Percentiles rank a stretch among this genome's conserved stretches.
Conservation (phyloP, 2,888 invertebrate species). For the Julus scanicus region DNA sequence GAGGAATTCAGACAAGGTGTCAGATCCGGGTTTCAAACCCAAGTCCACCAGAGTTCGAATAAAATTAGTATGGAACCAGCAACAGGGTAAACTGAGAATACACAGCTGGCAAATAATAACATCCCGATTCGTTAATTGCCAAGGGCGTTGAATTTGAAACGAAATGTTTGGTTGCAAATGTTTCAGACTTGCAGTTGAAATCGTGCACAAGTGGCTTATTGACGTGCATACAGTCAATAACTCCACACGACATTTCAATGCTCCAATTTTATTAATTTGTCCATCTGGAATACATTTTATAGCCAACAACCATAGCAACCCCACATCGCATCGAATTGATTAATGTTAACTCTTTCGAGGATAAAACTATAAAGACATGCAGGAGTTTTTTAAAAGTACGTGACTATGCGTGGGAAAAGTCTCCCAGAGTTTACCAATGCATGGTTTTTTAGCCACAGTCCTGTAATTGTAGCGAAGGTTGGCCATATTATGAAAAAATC, state of each 20-base stretch:
- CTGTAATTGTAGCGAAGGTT: no score
- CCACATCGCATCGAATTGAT: not conserved
- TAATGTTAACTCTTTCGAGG: not conserved
- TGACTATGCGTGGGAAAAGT: not conserved
- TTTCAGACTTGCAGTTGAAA: not conserved
- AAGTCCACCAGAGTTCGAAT: no score
- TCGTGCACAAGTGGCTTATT: not conserved
- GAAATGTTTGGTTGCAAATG: slow-evolving; percentile 1
- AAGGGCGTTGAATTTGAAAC: not conserved
- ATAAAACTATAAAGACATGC: not conserved
- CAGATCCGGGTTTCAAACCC: no score
- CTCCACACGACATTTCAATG: not conserved
- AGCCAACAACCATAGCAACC: slow-evolving; percentile 2
- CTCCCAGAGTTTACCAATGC: no score
- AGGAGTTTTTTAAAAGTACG: not conserved
- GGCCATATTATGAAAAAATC: no score
- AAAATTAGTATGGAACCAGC: not conserved
- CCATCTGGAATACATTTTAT: slow-evolving; percentile 29
- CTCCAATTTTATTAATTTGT: slow-evolving; percentile 17
- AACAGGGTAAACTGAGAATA: not conserved
- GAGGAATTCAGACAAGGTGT: no score
- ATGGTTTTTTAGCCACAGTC: no score
- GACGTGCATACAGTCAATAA: not conserved
- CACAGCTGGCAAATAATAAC: not conserved
- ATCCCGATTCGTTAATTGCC: not conserved